Conservation (phyloP, 2,113 vertebrate genomes). For the Callipepla squamata region DNA sequence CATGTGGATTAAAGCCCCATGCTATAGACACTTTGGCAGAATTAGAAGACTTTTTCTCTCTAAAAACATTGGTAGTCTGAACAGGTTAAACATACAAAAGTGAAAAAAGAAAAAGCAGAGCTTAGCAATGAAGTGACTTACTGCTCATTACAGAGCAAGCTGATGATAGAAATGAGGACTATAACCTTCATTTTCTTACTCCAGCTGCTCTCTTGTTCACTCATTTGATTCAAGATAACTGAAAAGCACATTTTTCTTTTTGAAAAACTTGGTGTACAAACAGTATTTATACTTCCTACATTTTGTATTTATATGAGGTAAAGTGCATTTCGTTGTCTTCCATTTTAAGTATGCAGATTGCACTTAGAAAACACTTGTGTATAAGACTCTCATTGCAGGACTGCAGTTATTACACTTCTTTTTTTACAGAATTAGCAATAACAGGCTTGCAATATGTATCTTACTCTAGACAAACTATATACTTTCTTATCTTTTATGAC, state of each 20-base stretch:
- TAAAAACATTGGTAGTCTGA: neutral
- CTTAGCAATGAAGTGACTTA: neutral
- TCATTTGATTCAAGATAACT: neutral
- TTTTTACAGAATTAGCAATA: constrained; percentile 25
- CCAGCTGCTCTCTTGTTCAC: neutral
- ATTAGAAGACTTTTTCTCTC: neutral
- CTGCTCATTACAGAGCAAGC: neutral
- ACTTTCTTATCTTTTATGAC: constrained; percentile 58
- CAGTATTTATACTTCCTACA: neutral
- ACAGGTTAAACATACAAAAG: neutral
- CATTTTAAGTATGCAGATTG: neutral
- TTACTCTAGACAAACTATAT: constrained; percentile 38
- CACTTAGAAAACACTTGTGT: neutral
- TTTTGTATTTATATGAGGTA: constrained; percentile 2
- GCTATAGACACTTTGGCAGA: neutral
- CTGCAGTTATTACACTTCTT: constrained; percentile 8
- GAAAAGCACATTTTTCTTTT: neutral
- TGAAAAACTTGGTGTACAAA: neutral
- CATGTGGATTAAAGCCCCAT: neutral
- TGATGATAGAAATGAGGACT: neutral
- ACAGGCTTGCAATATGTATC: constrained; percentile 35
- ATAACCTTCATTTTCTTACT: neutral
- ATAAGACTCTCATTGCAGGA: neutral
- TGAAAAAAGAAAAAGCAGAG: neutral
- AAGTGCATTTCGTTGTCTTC: neutral